Percentiles rank a stretch among this genome's conserved stretches.
Evolutionary conservation across 1,140 invertebrate genomes (phyloP).

Genomic region (Pantala flavescens): DNA sequence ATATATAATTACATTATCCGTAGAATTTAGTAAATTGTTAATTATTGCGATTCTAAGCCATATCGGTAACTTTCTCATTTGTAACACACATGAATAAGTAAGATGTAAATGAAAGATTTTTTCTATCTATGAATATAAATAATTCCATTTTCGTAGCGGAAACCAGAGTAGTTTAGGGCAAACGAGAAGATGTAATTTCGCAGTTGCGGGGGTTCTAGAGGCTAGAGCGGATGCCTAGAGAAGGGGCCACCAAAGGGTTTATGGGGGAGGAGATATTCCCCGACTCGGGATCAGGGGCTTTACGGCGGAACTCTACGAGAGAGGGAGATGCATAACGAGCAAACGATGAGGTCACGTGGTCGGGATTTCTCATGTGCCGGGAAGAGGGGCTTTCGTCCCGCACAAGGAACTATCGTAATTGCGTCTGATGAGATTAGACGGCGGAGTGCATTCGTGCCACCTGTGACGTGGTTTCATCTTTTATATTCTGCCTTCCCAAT

Average conservation of each 20-base stretch:
- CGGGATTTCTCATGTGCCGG: slow-evolving; percentile 6
- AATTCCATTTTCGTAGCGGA: too few species aligned
- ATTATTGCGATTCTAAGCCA: too few species aligned
- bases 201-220: neutral
- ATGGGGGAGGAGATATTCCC: neutral
- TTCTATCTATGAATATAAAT: too few species aligned
- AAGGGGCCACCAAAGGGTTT: neutral
- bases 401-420: neutral
- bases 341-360: neutral
- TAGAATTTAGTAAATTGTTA: too few species aligned
- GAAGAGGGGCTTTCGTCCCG: neutral
- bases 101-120: too few species aligned
- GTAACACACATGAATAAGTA: too few species aligned
- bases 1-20: too few species aligned
- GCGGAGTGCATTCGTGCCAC: neutral
- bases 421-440: neutral
- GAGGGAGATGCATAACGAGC: neutral
- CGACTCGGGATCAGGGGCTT: neutral
- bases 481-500: too few species aligned
- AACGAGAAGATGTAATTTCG: too few species aligned
- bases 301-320: neutral
- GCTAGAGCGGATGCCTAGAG: neutral
- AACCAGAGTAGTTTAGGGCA: too few species aligned
- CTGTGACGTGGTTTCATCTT: neutral
- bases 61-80: too few species aligned